These are phyloP conservation scores for Benthosema pterotum DNA, from an alignment of 2,797 vertebrate genomes.

Conservation along the genomic window DNA sequence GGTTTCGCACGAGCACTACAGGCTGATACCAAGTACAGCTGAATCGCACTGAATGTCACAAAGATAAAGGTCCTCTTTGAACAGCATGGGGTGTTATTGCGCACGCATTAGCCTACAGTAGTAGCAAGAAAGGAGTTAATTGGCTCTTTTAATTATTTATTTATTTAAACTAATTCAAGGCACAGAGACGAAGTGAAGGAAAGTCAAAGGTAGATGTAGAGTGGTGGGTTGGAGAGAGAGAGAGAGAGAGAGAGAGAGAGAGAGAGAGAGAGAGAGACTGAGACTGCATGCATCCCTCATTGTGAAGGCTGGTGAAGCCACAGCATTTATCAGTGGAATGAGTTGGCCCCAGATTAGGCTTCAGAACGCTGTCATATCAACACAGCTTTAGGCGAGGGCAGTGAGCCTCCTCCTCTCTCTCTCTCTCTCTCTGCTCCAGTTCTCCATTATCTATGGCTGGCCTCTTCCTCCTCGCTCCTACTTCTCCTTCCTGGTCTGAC, in stretches of 20 bases:
- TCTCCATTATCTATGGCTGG: constrained; percentile 49
- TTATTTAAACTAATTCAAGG: constrained; percentile 31
- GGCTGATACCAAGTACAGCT: constrained; percentile 32
- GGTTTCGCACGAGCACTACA: constrained; percentile 34
- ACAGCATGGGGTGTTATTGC: constrained; percentile 35
- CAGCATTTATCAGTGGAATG: constrained; percentile 70
- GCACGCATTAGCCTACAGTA: background rate
- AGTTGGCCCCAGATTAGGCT: constrained; percentile 67
- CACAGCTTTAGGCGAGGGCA: constrained; percentile 56
- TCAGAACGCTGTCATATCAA: constrained; percentile 64
- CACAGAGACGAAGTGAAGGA: too few species aligned
- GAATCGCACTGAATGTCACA: constrained; percentile 36
- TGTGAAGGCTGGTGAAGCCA: constrained; percentile 64
- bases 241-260: constrained; percentile 25
- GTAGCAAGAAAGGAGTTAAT: background rate
- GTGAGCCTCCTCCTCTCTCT: constrained; percentile 35
- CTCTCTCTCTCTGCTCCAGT: constrained; percentile 44
- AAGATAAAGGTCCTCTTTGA: constrained; percentile 46
- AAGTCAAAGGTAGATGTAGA: too few species aligned
- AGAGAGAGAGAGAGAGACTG: constrained; percentile 21
- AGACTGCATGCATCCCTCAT: constrained; percentile 34
- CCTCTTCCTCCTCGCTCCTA: constrained; percentile 49
- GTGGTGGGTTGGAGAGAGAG: constrained; percentile 6
- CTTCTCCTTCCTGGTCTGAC: constrained; percentile 38
- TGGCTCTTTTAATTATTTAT: constrained; percentile 11